Base-by-base conservation (phyloP, 2,888 invertebrate species). In the Notodonta ziczac region DNA sequence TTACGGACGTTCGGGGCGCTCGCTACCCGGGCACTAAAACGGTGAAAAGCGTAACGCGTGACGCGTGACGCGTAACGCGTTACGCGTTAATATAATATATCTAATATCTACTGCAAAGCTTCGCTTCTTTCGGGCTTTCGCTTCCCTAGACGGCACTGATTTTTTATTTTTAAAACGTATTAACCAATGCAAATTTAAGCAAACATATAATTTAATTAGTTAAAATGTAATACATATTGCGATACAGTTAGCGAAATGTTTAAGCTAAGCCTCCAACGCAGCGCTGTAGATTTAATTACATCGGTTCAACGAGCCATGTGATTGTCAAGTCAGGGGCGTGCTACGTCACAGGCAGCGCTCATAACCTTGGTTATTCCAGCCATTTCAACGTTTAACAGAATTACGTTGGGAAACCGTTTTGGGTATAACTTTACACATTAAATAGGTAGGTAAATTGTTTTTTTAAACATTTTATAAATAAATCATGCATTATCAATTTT, bases 231-330 rank as follows among this genome's bases (percentile, higher is more conserved):
- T 53, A 35, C 35, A 55, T 35, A 56, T 64, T 57, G 56, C 13
- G 42, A 42, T 59, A 32, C 64, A 70, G 63, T 66, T 48, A 51
- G 39, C 59, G 59, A 64, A 73, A 63, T 68, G 57, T 65, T 73
- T 63, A 56, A 63, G 64, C 57, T 66, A 62, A 66, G 52, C 60
- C 60, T 61, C 66, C 58, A 46, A 44, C 59, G 64, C 72, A 66
- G 61, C 61, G 66, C 63, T 65, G 70, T 72, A 76, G 69, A 86
- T 88, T 85, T 85, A 85, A 87, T 88, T 85, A 87, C 75, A 73
- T 60, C 74, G 72, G 74, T 60, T 72, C 84, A 83, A 80, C 87
- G 86, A 84, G 72, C 83, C 87, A 77, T 81, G 77, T 82, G 80
- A 88, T 88, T 87, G 88, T 82, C 79, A 78, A 80, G 77, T 77